Evolutionary conservation across 2,113 vertebrate species (phyloP).

Genomic region (Lagenorhynchus albirostris): DNA sequence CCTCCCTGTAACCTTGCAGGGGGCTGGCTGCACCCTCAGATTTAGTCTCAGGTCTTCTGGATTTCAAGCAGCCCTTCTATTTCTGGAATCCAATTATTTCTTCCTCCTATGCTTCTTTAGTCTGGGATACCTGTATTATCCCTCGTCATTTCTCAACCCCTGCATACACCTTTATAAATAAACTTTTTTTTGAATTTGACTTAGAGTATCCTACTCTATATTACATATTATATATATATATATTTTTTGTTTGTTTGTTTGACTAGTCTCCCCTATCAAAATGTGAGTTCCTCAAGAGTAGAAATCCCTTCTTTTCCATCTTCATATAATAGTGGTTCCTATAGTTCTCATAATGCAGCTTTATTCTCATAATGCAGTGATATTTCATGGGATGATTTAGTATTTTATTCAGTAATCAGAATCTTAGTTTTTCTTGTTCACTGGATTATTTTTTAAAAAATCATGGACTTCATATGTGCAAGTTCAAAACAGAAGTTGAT

Average conservation of each 20-base stretch:
- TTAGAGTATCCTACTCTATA: neutral
- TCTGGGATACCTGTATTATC: neutral
- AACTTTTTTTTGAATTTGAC: neutral
- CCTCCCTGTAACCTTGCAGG: neutral
- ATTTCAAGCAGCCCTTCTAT: neutral
- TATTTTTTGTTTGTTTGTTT: neutral
- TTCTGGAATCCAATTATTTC: neutral
- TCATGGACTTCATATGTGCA: neutral
- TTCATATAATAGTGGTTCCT: neutral
- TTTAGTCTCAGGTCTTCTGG: neutral
- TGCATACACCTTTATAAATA: neutral
- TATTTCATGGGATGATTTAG: neutral
- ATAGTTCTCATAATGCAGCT: neutral
- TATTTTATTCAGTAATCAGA: neutral
- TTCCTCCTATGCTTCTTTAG: rapidly evolving
- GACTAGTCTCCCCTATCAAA: neutral
- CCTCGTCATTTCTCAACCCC: neutral
- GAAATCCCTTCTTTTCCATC: neutral
- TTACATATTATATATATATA: neutral
- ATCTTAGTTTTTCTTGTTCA: neutral
- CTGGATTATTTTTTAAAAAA: conserved; percentile 28
- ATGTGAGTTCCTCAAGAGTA: neutral
- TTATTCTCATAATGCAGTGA: neutral
- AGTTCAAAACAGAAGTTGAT: neutral
- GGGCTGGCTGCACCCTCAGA: neutral